Percentiles rank a stretch among this genome's conserved stretches.
These are phyloP conservation scores for Morus bassanus DNA, from an alignment of 2,797 vertebrate species.

Conservation along the genomic window DNA sequence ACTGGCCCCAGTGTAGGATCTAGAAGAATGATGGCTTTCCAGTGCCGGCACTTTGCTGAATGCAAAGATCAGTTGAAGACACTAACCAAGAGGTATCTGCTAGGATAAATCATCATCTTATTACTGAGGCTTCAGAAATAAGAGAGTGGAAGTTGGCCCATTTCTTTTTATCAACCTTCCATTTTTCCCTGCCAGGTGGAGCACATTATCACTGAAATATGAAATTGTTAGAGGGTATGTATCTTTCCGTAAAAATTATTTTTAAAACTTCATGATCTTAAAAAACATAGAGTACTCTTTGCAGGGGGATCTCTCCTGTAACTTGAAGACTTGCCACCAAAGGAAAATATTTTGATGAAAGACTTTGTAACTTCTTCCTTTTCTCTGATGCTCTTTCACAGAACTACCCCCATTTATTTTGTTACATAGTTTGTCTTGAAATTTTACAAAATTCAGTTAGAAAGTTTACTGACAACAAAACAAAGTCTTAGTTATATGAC, in stretches of 20 bases:
- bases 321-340: neutral
- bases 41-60: neutral
- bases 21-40: neutral
- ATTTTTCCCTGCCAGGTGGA: neutral
- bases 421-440: neutral
- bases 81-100: neutral
- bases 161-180: neutral
- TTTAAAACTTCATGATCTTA: neutral
- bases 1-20: neutral
- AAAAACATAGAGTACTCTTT: neutral
- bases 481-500: neutral
- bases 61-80: neutral
- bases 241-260: neutral
- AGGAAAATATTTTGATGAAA: neutral
- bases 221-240: neutral
- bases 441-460: neutral
- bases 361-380: neutral
- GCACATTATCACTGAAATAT: neutral
- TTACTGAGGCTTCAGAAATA: neutral
- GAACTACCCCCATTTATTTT: neutral
- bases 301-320: neutral
- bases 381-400: neutral
- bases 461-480: neutral
- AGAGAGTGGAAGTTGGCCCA: neutral
- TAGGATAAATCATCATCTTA: neutral